phyloP scores from a whole-genome alignment of 2,888 invertebrate species.

The Stenodema calcarata region DNA sequence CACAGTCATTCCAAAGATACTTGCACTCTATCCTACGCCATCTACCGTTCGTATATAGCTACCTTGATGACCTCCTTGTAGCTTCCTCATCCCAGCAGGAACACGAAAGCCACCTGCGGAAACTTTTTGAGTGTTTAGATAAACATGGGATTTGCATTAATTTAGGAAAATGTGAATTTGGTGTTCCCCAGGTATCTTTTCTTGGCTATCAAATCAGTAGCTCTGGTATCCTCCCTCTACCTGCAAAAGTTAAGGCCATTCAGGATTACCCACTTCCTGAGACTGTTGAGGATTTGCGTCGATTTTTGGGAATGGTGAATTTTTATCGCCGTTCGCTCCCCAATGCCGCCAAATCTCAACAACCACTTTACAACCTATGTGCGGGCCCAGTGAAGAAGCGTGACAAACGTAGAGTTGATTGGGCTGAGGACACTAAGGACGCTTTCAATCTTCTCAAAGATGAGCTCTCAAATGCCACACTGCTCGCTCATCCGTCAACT shows the following conservation, averaged over 20 bases:
- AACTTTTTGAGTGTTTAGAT: slow-evolving; percentile 54
- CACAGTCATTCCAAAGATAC: no score
- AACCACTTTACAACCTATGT: slow-evolving; percentile 20
- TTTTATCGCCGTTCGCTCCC: slow-evolving; percentile 52
- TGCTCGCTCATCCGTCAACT: slow-evolving; percentile 59
- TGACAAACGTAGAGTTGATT: slow-evolving; percentile 55
- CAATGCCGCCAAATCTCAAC: slow-evolving; percentile 34
- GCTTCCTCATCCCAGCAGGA: no score
- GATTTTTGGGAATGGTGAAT: slow-evolving; percentile 53
- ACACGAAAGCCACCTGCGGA: slow-evolving; percentile 52
- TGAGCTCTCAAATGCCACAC: slow-evolving; percentile 57
- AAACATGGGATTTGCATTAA: slow-evolving; percentile 59
- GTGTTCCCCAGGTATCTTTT: slow-evolving; percentile 51
- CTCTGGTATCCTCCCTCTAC: slow-evolving; percentile 60
- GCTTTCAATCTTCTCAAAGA: slow-evolving; percentile 58
- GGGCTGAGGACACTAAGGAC: slow-evolving; percentile 53
- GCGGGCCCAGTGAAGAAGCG: no score
- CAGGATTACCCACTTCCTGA: slow-evolving; percentile 53
- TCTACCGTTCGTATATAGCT: no score
- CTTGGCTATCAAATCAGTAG: not conserved
- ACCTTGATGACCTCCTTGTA: no score
- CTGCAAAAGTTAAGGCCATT: slow-evolving; percentile 59
- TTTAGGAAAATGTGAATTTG: slow-evolving; percentile 59
- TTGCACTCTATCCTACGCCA: no score
- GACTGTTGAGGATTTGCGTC: slow-evolving; percentile 41